Base-by-base conservation (phyloP, 2,113 vertebrate species). In the Elaphurus davidianus region DNA sequence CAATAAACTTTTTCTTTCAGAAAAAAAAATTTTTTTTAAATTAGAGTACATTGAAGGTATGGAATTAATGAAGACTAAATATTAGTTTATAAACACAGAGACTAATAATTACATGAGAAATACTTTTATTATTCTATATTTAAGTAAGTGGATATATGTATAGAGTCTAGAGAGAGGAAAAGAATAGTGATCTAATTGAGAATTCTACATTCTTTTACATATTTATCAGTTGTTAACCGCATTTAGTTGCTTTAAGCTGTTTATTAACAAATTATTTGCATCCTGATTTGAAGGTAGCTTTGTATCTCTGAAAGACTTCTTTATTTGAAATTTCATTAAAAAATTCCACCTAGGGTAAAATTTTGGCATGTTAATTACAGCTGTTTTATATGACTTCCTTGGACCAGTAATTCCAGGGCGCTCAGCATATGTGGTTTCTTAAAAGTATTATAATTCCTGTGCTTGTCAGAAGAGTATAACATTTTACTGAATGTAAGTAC, bases 281-380 rank as follows among this genome's bases (percentile, higher is more conserved):
- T 54, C 43, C 88, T 93, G 25, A 88, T 95, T 92, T 88, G 47
- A 47, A 95, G 27, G 40, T 94, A n/a, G 47, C 28, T 84, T 97
- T 14, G 12, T 86, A 36, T 81, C 30, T 85, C 33, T 60, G 47
- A 87, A 96, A 28, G 27, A 57, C 43, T 96, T 74, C 27, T 79
- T 95, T 83, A 28, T 64, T 81, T 78, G 57, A 92, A 92, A 87
- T 85, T 92, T 81, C 13, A 45, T 87, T 57, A 8, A 79, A 59
- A 83, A 87, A 71, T 91, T 94, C 60, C 50, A 95, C 33, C n/a
- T 52, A n/a, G 25, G 17, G 81, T 81, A 47, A 11, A 54, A 55
- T 74, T 54, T 90, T 81, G 78, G n/a, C 52, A 54, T 86, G 28
- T 60, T 81, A 19, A 40, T 23, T 94, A 64, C 33, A 76, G 13